Evolutionary conservation across 1,140 invertebrate genomes (phyloP).

Genomic region (Paraescarpia echinospica): DNA sequence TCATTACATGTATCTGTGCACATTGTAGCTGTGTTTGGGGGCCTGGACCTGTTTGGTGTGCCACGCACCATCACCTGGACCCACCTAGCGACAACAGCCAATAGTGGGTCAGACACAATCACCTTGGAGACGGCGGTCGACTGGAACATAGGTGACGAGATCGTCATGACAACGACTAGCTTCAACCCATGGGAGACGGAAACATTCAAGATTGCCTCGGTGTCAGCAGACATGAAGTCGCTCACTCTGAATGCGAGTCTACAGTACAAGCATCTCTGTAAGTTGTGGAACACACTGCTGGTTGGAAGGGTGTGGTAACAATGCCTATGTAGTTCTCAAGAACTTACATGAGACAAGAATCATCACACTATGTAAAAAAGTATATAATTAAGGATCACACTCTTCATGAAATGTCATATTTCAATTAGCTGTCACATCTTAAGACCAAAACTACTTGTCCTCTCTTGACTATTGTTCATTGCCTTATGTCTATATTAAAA

Average conservation of each 20-base stretch:
- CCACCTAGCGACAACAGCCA: slow-evolving; percentile 37
- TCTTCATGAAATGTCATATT: background rate
- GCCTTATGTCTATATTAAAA: too few relatives aligned
- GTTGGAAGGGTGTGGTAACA: background rate
- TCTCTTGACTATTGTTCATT: too few relatives aligned
- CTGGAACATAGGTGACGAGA: slow-evolving; percentile 20
- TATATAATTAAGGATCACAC: background rate
- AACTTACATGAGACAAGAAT: background rate
- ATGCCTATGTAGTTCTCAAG: background rate
- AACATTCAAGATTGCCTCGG: slow-evolving; percentile 10
- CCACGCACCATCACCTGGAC: slow-evolving; percentile 44
- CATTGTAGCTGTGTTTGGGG: slow-evolving; percentile 42
- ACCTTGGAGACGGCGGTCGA: slow-evolving; percentile 34
- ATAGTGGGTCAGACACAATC: slow-evolving; percentile 38
- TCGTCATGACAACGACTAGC: slow-evolving; percentile 11
- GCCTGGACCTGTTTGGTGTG: slow-evolving; percentile 51
- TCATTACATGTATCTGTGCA: background rate
- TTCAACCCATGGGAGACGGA: slow-evolving; percentile 18
- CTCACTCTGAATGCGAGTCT: slow-evolving; percentile 7
- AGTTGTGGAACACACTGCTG: background rate
- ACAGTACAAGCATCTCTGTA: slow-evolving; percentile 6
- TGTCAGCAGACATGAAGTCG: background rate
- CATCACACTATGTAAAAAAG: background rate
- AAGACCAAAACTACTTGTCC: too few relatives aligned
- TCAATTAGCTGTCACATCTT: too few relatives aligned